Evolutionary conservation across 2,888 invertebrate genomes (phyloP).

Genomic region (Mimachlamys varia): DNA sequence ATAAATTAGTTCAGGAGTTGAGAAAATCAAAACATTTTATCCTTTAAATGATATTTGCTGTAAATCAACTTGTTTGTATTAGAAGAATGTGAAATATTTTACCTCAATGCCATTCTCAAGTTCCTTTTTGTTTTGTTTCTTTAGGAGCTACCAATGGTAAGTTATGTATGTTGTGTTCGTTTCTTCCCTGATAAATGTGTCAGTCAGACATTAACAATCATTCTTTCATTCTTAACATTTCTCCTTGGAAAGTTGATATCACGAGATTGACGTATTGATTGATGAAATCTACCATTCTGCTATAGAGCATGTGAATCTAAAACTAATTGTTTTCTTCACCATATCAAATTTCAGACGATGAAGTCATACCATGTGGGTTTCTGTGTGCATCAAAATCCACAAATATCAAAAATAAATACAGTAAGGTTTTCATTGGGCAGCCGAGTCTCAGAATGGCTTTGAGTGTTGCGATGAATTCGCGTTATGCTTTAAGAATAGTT

Average conservation of each 20-base stretch:
- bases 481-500: not conserved
- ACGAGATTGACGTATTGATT: not conserved
- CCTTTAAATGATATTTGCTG: too few species aligned
- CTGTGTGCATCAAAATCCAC: slow-evolving; percentile 14
- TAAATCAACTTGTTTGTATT: too few species aligned
- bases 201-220: too few species aligned
- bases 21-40: too few species aligned
- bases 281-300: not conserved
- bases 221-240: not conserved
- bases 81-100: too few species aligned
- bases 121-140: not conserved
- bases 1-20: too few species aligned
- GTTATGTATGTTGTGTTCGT: not conserved
- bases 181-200: not conserved
- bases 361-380: slow-evolving; percentile 24
- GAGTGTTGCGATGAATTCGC: not conserved
- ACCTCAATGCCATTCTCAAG: not conserved
- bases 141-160: slow-evolving; percentile 42
- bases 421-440: not conserved
- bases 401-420: not conserved
- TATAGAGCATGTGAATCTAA: not conserved
- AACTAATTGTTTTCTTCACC: not conserved
- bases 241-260: not conserved
- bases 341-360: slow-evolving; percentile 2
- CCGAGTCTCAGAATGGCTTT: not conserved